Evolutionary conservation across 35 echinoderm and acorn worm genomes (phyloP), one percentile per base, ranked within the genome.

Genomic region (Ophioderma brevispina): DNA sequence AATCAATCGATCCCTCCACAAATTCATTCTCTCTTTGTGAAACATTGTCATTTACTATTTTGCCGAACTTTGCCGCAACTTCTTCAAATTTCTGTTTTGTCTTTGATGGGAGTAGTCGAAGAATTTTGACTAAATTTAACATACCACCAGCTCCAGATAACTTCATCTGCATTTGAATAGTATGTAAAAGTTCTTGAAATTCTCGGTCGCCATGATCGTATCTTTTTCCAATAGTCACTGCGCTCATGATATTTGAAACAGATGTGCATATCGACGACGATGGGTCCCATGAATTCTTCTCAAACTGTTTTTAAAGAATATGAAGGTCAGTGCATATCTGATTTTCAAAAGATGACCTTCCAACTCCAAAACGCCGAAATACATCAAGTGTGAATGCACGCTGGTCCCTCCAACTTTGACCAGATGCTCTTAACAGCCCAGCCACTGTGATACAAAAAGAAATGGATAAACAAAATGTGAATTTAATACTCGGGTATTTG

Each of bases 321-420:
- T 39, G 25, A 14, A 90, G 90, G 50, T 98, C 96, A 13, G 89
- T 81, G 33, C 78, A 81, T 0, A 98, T 86, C 33, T 82, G 85
- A 23, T 81, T 85, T 76, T 98, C 92, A 35, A 98, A 88, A 77
- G 78, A 91, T 0, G 77, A 87, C 36, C 90, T 98, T 19, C 96
- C 96, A 36, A 98, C 90, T 32, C 96, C 96, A 38, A 98, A 93
- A 30, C 91, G 70, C 42, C 93, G 85, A 17, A 98, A 91, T 23
- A 92, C 89, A 28, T 42, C 63, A 14, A 94, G 82, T 15, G 92
- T 43, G 38, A 94, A 94, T 76, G 82, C 49, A 1, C 92, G 80
- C 30, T 87, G 89, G 32, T 92, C 96, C 64, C 85, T 94, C 89
- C 90, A 91, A 23, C 86, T 82, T 43, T 81, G 86, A 32, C 96